These are phyloP conservation scores for Harpalus rufipes DNA, from an alignment of 2,888 invertebrate species.

Conservation along the genomic window DNA sequence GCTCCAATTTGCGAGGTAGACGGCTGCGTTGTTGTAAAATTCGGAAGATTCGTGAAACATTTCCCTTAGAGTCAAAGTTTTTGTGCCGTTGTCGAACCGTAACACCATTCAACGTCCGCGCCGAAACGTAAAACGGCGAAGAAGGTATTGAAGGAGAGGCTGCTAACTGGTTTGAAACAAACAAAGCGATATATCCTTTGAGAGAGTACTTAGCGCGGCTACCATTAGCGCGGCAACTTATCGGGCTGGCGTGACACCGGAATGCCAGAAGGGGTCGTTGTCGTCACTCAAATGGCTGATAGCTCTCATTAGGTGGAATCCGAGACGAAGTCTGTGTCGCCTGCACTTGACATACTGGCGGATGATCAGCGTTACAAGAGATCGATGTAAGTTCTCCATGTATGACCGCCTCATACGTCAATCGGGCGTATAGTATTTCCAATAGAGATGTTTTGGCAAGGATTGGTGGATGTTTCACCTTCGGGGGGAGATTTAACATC, in stretches of 20 bases:
- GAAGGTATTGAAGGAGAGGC: constrained; percentile 69
- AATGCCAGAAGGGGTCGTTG: too few relatives aligned
- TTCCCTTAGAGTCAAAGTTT: too few relatives aligned
- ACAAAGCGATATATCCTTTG: constrained; percentile 70
- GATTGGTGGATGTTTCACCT: background rate
- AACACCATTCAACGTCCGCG: constrained; percentile 63
- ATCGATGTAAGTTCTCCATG: too few relatives aligned
- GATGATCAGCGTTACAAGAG: too few relatives aligned
- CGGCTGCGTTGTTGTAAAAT: too few relatives aligned
- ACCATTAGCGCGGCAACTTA: constrained; percentile 65
- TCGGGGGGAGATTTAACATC: background rate
- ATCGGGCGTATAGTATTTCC: too few relatives aligned
- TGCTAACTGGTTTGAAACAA: constrained; percentile 62
- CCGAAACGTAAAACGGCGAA: constrained; percentile 69
- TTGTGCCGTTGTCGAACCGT: too few relatives aligned
- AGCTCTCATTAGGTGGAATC: constrained; percentile 69
- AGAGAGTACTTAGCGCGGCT: constrained; percentile 65
- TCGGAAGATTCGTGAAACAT: too few relatives aligned
- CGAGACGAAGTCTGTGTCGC: background rate
- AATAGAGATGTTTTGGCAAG: background rate
- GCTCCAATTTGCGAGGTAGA: too few relatives aligned
- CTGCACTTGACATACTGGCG: background rate
- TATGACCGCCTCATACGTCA: too few relatives aligned
- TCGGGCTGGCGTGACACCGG: too few relatives aligned
- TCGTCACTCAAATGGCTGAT: too few relatives aligned